Percentiles rank a stretch among this genome's conserved stretches.
Conservation (phyloP, 2,797 vertebrate genomes). For the Hydrolagus colliei region DNA sequence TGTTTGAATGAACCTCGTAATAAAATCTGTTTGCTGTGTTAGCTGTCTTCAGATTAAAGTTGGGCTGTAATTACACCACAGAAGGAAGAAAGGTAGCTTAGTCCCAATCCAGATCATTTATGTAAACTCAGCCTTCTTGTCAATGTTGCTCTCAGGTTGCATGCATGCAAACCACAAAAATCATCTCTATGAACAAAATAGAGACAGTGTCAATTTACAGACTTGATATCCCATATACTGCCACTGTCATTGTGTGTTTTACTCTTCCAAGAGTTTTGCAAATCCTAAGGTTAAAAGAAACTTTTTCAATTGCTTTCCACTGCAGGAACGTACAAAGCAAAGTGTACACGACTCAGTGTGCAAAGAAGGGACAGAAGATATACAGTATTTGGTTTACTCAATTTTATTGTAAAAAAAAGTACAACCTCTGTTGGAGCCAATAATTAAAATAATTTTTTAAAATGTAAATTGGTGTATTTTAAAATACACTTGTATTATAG, state of each 20-base stretch:
- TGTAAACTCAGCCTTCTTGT: slow-evolving; percentile 76
- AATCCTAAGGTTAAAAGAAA: slow-evolving; percentile 47
- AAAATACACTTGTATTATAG: not conserved
- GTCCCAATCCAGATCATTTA: slow-evolving; percentile 64
- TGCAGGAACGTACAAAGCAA: not conserved
- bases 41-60: slow-evolving; percentile 64
- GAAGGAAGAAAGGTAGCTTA: slow-evolving; percentile 68
- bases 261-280: slow-evolving; percentile 44
- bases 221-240: slow-evolving; percentile 51
- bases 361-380: not conserved
- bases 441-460: not conserved
- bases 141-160: slow-evolving; percentile 63
- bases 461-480: not conserved
- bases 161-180: slow-evolving; percentile 66
- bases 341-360: not conserved
- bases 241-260: slow-evolving; percentile 47
- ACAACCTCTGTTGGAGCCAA: not conserved
- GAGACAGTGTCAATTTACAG: slow-evolving; percentile 58
- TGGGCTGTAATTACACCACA: slow-evolving; percentile 80
- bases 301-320: slow-evolving; percentile 22
- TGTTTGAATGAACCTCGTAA: slow-evolving; percentile 61
- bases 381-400: not conserved
- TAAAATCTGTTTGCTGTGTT: slow-evolving; percentile 73
- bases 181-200: slow-evolving; percentile 66
- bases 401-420: slow-evolving; percentile 3